Base-by-base conservation (phyloP, 2,888 invertebrate species). In the Alsophila aescularia region DNA sequence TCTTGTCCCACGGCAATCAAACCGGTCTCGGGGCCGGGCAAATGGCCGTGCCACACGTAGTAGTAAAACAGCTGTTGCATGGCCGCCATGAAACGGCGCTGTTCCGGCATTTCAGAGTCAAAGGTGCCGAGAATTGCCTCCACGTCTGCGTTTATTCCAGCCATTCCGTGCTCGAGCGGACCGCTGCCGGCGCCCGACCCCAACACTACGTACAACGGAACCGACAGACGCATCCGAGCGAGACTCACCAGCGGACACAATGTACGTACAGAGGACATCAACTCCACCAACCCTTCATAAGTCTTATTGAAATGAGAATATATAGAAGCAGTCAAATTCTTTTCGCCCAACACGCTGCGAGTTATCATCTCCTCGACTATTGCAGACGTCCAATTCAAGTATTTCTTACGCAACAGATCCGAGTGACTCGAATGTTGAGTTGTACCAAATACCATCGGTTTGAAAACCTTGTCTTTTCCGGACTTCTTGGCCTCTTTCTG, bases 11-110 rank as follows among this genome's bases (percentile, higher is more conserved):
- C 93, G 16, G 95, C 90, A 32, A 96, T 85, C 12, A 96, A 92
- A 8, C 92, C 89, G 27, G 90, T 83, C 51, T 93, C 93, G 6
- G 93, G 92, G n/a, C 94, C 93, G 9, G 93, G 87, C 51, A 96
- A 87, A 62, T 92, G 93, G n/a, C 96, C 96, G 64, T 95, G 94
- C 92, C 95, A 94, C 1, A 96, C 96, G 71, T 94, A 97, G 70
- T 95, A 94, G 81, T 96, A 96, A 83, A 97, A 97, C 24, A 96
- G 83, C 62, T 95, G 94, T 74, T 96, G 96, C 92, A 97, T 95
- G 9, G 96, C 95, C 0, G 95, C 93, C 66, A 96, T 93, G 75
- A 94, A 97, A 13, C 95, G 92, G 35, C 95, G 93, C 75, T 96
- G 96, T 69, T 95, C 95, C 0, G 95, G 94, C 32, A 94, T 94